Conservation (phyloP, 2,888 invertebrate species). For the Bombyx huttoni region DNA sequence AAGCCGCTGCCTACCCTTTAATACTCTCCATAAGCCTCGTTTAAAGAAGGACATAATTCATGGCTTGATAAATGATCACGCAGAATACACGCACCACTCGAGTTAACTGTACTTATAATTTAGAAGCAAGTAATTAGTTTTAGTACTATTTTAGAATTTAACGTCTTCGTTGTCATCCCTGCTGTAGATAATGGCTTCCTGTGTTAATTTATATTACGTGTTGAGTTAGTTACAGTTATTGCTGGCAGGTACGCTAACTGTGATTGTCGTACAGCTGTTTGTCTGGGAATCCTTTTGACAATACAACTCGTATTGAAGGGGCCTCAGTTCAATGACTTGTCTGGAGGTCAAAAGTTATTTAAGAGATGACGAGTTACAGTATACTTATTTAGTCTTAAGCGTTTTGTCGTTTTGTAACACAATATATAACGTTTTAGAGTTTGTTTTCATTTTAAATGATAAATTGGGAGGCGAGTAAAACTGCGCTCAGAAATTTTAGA, state of each 20-base stretch:
- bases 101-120: slow-evolving; percentile 18
- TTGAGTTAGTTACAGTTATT: slow-evolving; percentile 38
- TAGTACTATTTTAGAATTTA: slow-evolving; percentile 53
- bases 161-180: slow-evolving; percentile 40
- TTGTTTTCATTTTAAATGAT: no score
- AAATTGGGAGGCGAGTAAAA: no score
- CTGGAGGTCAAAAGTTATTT: not conserved
- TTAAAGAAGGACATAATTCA: no score
- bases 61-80: not conserved
- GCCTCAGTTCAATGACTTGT: not conserved
- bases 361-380: no score
- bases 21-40: no score
- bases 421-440: no score
- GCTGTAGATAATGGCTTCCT: slow-evolving; percentile 45
- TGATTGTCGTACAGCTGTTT: slow-evolving; percentile 7
- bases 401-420: no score
- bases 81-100: slow-evolving; percentile 2
- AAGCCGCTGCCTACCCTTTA: no score
- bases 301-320: not conserved
- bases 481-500: no score
- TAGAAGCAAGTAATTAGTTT: slow-evolving; percentile 36
- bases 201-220: slow-evolving; percentile 39
- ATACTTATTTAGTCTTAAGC: no score
- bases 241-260: slow-evolving; percentile 10
- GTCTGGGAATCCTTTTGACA: slow-evolving; percentile 7